Conservation (phyloP, 1,140 invertebrate genomes). For the Steinernema khuongi region DNA sequence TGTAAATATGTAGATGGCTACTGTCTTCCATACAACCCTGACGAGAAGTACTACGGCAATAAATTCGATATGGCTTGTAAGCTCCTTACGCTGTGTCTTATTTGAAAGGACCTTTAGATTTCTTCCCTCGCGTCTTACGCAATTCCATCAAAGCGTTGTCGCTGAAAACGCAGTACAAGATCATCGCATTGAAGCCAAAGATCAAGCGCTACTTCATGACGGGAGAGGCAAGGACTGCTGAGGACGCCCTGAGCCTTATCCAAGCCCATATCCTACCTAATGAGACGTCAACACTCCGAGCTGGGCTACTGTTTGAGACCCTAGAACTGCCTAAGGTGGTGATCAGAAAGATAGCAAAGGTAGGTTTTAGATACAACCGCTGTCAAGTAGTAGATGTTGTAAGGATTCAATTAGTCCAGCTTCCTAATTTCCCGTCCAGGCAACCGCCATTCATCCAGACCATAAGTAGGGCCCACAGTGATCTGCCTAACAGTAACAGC, state of each 20-base stretch:
- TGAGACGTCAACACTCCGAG: not conserved
- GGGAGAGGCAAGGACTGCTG: not conserved
- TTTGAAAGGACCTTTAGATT: not conserved
- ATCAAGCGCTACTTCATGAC: not conserved
- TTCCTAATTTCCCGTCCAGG: too few relatives aligned
- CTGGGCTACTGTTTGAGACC: not conserved
- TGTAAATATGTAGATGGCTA: not conserved
- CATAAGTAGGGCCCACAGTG: too few relatives aligned
- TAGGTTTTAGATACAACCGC: not conserved
- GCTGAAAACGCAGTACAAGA: not conserved
- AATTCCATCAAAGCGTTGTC: not conserved
- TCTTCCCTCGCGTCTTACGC: not conserved
- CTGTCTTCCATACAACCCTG: not conserved
- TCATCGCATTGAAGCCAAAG: not conserved
- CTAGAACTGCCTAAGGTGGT: not conserved
- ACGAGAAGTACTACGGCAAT: not conserved
- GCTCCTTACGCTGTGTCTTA: not conserved
- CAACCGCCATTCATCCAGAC: too few relatives aligned
- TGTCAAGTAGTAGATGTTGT: not conserved
- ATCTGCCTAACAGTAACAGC: too few relatives aligned
- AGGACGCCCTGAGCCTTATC: not conserved
- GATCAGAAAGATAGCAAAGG: not conserved
- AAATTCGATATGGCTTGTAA: not conserved
- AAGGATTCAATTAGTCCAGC: too few relatives aligned
- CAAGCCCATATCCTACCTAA: not conserved